Percentiles rank a stretch among this genome's conserved stretches.
phyloP scores from a whole-genome alignment of 92 coral and sea anemone species.

The Plumapathes pennacea region DNA sequence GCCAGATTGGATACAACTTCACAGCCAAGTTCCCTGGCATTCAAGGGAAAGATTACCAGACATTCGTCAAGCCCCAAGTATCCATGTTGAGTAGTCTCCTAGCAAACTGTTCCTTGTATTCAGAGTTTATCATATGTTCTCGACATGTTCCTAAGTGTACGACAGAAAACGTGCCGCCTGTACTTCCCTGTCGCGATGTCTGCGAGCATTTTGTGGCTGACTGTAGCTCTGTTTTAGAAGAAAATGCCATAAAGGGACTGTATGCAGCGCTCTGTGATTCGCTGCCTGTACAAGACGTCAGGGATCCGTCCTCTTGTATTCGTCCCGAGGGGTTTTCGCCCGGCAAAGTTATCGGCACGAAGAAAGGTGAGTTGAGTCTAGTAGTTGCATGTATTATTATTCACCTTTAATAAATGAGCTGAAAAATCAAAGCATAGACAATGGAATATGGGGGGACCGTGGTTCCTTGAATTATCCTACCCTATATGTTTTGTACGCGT shows the following conservation, averaged over 20 bases:
- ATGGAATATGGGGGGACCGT: too few species aligned
- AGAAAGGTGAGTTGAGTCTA: constrained; percentile 24
- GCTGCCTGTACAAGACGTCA: neutral
- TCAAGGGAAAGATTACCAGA: constrained; percentile 24
- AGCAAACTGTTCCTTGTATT: constrained; percentile 31
- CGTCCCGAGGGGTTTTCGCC: constrained; percentile 30
- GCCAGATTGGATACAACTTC: constrained; percentile 30
- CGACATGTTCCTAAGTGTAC: constrained; percentile 46
- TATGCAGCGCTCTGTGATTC: constrained; percentile 25
- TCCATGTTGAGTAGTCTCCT: constrained; percentile 2
- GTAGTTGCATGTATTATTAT: too few species aligned
- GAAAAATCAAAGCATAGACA: too few species aligned
- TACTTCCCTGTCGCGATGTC: constrained; percentile 47
- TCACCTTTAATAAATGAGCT: too few species aligned
- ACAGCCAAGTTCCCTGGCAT: constrained; percentile 31
- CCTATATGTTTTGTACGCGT: too few species aligned
- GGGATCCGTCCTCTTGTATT: neutral
- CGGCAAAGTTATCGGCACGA: too few species aligned
- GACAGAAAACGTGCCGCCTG: constrained; percentile 1
- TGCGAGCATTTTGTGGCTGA: constrained; percentile 40
- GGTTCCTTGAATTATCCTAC: too few species aligned
- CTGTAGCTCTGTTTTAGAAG: constrained; percentile 7
- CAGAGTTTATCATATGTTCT: constrained; percentile 22
- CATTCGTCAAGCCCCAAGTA: constrained; percentile 17
- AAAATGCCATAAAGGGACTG: constrained; percentile 6